Base-by-base conservation (phyloP, 1,140 invertebrate species). In the Anoplophora glabripennis region DNA sequence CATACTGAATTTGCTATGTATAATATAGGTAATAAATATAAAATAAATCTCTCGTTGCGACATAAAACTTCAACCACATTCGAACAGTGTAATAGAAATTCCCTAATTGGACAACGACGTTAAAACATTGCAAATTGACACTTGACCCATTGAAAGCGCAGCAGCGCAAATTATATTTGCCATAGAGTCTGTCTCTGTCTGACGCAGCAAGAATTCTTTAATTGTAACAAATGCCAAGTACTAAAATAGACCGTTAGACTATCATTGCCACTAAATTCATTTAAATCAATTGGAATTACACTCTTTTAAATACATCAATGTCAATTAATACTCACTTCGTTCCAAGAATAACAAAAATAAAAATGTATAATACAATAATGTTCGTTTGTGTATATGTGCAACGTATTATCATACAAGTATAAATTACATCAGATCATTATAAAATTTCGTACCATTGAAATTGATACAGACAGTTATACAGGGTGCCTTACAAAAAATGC, bases 121-220 rank as follows among this genome's bases (percentile, higher is more conserved):
- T 67, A 69, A 69, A 67, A 66, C 59, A 63, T 57, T 48, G 63
- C 62, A 61, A 69, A 69, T 69, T 69, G 65, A 69, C 67, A 67
- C 60, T 69, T 69, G 67, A 69, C 67, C 67, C 54, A 65, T 34
- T 66, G 58, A 66, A 66, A 69, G 61, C 62, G 60, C 55, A 62
- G 48, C 59, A 57, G 52, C 57, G 67, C 67, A 66, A 68, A 68
- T 67, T 69, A 58, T 63, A 66, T 66, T 67, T 64, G 65, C 59
- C 41, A 56, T 61, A 47, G 36, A 47, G 56, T 51, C 38, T 53
- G 58, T 58, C 55, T 58, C 51, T 45, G 21, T 45, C 7, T 18
- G 21, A 14, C 42, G 14, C 42, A 17, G 17, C 48, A 59, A 54
- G 52, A 56, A 68, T 68, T 61, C 61, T 65, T 68, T 68, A 68